Evolutionary conservation across 2,888 invertebrate species (phyloP).

Genomic region (Leptinotarsa haldemani): DNA sequence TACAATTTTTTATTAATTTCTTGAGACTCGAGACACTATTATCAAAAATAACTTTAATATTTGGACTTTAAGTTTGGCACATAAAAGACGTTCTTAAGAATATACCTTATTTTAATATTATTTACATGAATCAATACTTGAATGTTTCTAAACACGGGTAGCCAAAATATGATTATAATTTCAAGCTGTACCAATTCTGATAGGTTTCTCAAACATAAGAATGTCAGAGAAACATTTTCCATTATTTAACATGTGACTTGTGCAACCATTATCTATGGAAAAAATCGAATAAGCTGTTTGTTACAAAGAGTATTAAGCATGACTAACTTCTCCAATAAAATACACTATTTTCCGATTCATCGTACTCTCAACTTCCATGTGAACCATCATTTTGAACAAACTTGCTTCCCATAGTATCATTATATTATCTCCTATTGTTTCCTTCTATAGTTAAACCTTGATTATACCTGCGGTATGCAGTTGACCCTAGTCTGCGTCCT

Average conservation of each 20-base stretch:
- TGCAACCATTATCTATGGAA: constrained; percentile 27
- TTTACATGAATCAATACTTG: neutral
- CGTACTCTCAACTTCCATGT: neutral
- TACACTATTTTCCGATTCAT: neutral
- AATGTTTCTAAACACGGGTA: constrained; percentile 10
- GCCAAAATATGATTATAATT: constrained; percentile 18
- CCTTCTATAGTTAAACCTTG: neutral
- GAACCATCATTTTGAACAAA: neutral
- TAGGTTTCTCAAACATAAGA: constrained; percentile 2
- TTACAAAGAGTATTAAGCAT: neutral
- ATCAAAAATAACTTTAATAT: neutral
- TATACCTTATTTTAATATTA: neutral
- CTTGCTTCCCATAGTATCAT: neutral
- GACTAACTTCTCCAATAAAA: constrained; percentile 10
- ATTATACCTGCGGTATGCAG: neutral
- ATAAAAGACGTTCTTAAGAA: constrained; percentile 10
- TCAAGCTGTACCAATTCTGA: constrained; percentile 15
- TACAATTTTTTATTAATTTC: neutral
- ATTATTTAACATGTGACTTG: constrained; percentile 30
- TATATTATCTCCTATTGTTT: too few relatives aligned
- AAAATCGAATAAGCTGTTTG: constrained; percentile 2
- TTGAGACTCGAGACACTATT: neutral
- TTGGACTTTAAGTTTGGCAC: neutral
- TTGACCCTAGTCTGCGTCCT: neutral
- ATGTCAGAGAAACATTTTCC: neutral